These are phyloP conservation scores for Nematolebias whitei DNA, from an alignment of 2,113 vertebrate genomes.

Conservation along the genomic window DNA sequence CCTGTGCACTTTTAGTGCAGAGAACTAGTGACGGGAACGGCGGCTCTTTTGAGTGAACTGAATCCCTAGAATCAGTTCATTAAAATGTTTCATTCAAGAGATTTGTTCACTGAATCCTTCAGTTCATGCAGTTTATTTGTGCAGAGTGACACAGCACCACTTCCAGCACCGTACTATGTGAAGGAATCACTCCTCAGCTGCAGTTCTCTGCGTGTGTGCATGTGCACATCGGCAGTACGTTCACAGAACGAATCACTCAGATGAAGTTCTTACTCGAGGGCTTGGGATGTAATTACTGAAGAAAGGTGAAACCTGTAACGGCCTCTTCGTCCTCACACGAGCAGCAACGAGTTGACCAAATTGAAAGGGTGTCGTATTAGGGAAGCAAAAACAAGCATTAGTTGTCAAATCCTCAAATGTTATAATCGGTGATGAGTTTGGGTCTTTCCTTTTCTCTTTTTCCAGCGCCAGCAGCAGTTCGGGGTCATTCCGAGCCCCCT, in stretches of 20 bases:
- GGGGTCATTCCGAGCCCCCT: slow-evolving; percentile 76
- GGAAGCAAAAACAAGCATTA: background rate
- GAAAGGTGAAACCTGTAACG: slow-evolving; percentile 24
- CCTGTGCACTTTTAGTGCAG: no score
- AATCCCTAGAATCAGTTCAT: no score
- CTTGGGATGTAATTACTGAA: slow-evolving; percentile 22
- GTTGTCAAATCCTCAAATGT: slow-evolving; percentile 18
- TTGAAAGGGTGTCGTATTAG: slow-evolving; percentile 5
- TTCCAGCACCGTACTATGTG: no score
- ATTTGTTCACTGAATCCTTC: no score
- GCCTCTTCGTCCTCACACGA: slow-evolving; percentile 17
- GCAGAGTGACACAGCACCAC: no score
- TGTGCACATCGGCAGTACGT: no score
- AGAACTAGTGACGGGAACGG: no score
- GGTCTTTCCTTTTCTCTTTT: background rate
- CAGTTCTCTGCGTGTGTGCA: background rate
- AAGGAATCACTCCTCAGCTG: background rate
- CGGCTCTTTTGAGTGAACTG: no score
- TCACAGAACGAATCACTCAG: no score
- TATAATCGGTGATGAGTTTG: background rate
- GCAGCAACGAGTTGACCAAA: slow-evolving; percentile 12
- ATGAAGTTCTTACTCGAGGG: slow-evolving; percentile 18
- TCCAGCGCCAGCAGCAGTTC: slow-evolving; percentile 67
- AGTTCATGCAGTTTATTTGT: no score
- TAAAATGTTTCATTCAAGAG: no score